Base-by-base conservation (phyloP, 2,888 invertebrate genomes). In the Metalampra italica region DNA sequence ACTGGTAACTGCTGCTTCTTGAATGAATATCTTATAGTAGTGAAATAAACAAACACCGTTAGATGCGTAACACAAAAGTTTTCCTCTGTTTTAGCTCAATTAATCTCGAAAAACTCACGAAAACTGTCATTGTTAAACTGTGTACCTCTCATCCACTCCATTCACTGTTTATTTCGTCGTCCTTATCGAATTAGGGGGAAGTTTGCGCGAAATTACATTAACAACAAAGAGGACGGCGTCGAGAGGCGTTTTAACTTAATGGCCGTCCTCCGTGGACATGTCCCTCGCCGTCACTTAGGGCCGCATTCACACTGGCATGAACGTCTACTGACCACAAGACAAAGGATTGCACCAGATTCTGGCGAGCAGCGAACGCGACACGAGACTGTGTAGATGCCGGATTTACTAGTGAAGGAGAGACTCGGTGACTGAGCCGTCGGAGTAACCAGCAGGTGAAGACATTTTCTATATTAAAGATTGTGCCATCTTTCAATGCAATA, bases 121-220 rank as follows among this genome's bases (percentile, higher is more conserved):
- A 14, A 56, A 55, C 60, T 64, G 62, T 57, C 57, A 53, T 41
- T 60, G 54, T 41, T 60, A 55, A 60, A 56, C 57, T 52, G 56
- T 57, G 53, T 55, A 60, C 64, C 60, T 54, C 56, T 53, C 49
- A 50, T 56, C 49, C 47, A 50, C 49, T 56, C 49, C 52, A 56
- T 60, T 64, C 60, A 66, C 66, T 75, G 72, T 75, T 75, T 75
- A 70, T 75, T 68, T 62, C 64, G 59, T 57, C 56, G 66, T 62
- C 64, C 64, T 74, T 68, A 76, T 75, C 68, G 69, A 76, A 75
- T 78, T 77, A 76, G 62, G 67, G 61, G 53, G 64, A 72, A 76
- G 70, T 77, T 78, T 65, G 65, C 56, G 60, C 63, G 70, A 73
- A 75, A 78, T 79, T 72, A 74, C 73, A 78, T 78, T 76, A 78